These are phyloP conservation scores for Amyelois transitella DNA, from an alignment of 1,140 invertebrate genomes.

Conservation along the genomic window DNA sequence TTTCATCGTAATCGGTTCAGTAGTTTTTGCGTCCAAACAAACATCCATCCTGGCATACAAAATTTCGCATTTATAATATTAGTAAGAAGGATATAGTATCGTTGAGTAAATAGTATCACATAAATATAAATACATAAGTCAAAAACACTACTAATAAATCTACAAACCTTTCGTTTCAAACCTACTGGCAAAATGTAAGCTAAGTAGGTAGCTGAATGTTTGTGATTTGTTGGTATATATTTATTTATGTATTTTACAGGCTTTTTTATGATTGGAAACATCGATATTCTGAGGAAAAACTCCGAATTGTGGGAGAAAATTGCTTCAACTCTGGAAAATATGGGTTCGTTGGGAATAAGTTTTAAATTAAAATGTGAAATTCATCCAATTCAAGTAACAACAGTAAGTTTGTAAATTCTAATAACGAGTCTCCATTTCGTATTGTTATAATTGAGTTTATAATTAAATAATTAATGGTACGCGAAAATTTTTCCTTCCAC, in stretches of 20 bases:
- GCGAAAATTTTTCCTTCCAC: neutral
- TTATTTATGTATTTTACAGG: conserved; percentile 33
- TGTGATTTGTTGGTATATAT: conserved; percentile 2
- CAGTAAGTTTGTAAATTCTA: conserved; percentile 20
- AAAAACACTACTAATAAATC: too few species aligned
- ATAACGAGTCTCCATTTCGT: neutral
- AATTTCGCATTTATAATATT: too few species aligned
- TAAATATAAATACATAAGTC: too few species aligned
- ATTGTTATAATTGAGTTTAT: neutral
- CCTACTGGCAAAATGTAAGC: too few species aligned
- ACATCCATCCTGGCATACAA: too few species aligned
- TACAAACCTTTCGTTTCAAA: too few species aligned
- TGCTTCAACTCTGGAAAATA: conserved; percentile 53
- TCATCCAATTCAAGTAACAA: conserved; percentile 45
- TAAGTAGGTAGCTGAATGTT: too few species aligned
- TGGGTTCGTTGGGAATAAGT: conserved; percentile 57
- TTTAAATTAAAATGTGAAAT: conserved; percentile 70
- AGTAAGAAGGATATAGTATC: too few species aligned
- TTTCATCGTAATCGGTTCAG: too few species aligned
- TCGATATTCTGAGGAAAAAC: conserved; percentile 73
- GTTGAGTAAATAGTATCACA: too few species aligned
- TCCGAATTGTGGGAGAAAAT: conserved; percentile 75
- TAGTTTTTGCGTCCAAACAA: too few species aligned
- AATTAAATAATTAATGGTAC: neutral
- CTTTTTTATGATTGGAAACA: conserved; percentile 80